Percentiles rank a stretch among this genome's conserved stretches.
Conservation (phyloP, 1,140 invertebrate species). For the Harpegnathos saltator region DNA sequence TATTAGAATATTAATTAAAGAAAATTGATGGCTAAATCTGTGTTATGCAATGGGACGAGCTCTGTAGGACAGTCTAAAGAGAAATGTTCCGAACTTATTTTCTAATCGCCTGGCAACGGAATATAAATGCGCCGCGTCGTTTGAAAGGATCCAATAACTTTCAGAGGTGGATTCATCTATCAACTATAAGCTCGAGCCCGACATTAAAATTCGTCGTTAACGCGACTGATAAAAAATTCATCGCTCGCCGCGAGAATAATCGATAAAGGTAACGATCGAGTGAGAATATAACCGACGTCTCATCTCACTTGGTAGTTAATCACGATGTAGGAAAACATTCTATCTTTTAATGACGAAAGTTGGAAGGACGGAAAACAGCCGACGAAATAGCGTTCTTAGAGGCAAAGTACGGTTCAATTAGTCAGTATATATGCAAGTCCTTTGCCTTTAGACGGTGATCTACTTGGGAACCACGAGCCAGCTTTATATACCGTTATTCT, state of each 20-base stretch:
- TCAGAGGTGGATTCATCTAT: no score
- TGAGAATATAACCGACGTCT: conserved; percentile 9
- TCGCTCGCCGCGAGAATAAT: background rate
- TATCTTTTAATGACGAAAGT: conserved; percentile 53
- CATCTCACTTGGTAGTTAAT: conserved; percentile 26
- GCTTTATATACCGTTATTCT: conserved; percentile 53
- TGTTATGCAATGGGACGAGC: no score
- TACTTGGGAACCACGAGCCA: conserved; percentile 59
- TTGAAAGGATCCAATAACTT: no score
- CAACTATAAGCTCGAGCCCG: background rate
- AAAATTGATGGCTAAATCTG: no score
- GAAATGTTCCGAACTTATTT: no score
- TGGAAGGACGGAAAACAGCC: conserved; percentile 39
- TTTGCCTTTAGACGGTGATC: conserved; percentile 64
- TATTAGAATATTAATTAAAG: no score
- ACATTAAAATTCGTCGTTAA: background rate
- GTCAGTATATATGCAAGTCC: conserved; percentile 58
- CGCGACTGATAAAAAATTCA: background rate
- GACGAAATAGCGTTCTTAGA: conserved; percentile 46
- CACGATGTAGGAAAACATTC: conserved; percentile 29
- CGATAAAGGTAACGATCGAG: background rate
- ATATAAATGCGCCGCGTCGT: no score
- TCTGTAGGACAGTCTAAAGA: no score
- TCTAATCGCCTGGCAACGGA: no score
- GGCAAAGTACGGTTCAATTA: conserved; percentile 63